Evolutionary conservation across 2,113 vertebrate species (phyloP).

Genomic region (Actenoides lindsayi): DNA sequence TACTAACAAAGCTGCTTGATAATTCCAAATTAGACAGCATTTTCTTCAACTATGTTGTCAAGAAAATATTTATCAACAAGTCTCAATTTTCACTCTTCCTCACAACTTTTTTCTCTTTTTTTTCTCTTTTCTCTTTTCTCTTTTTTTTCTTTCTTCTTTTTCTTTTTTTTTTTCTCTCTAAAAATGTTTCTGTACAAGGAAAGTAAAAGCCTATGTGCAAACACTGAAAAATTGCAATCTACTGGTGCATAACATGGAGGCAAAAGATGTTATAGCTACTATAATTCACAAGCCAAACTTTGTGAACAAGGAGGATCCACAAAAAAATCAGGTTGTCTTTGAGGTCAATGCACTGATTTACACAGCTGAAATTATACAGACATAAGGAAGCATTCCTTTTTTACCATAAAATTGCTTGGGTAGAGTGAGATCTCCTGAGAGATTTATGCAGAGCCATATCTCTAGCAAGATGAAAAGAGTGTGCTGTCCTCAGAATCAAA

Average conservation of each 20-base stretch:
- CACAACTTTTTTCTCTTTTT: background rate
- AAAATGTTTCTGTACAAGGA: background rate
- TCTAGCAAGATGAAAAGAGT: constrained; percentile 70
- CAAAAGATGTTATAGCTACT: background rate
- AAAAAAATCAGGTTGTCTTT: constrained; percentile 25
- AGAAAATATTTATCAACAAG: background rate
- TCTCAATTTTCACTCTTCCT: background rate
- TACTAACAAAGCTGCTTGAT: background rate
- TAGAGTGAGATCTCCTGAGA: constrained; percentile 55
- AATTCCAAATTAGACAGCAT: background rate
- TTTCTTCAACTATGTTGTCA: background rate
- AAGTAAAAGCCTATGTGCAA: background rate
- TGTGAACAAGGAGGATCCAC: background rate
- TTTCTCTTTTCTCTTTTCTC: background rate
- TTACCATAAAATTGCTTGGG: constrained; percentile 23
- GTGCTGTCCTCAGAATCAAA: constrained; percentile 69
- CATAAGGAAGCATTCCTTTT: constrained; percentile 23
- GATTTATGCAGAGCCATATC: constrained; percentile 70
- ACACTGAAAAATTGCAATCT: background rate
- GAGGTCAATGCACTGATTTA: constrained; percentile 53
- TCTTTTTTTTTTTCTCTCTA: background rate
- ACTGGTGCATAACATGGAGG: background rate
- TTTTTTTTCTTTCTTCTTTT: background rate
- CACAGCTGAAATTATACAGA: constrained; percentile 52
- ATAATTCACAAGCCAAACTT: constrained; percentile 49